Evolutionary conservation across 2,113 vertebrate species (phyloP).

Genomic region (Camelus bactrianus): DNA sequence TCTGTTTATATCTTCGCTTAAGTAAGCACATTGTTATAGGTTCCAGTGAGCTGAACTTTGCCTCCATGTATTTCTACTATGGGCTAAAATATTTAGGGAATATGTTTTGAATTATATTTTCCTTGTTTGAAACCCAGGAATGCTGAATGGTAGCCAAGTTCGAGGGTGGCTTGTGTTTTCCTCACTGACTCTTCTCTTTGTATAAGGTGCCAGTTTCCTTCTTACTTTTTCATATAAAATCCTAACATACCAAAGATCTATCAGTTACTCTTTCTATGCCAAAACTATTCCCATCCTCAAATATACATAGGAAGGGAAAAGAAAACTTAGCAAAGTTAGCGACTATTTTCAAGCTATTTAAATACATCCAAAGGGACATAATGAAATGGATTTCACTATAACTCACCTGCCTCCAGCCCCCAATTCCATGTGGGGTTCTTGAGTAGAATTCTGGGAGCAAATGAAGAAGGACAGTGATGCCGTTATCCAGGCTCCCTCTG

Average conservation of each 20-base stretch:
- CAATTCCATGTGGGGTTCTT: neutral
- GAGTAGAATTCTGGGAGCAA: neutral
- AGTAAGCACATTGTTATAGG: neutral
- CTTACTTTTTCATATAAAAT: too few species aligned
- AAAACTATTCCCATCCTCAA: neutral
- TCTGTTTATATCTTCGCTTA: neutral
- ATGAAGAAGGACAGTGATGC: too few species aligned
- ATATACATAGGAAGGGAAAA: neutral
- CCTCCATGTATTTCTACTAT: neutral
- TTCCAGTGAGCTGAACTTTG: neutral
- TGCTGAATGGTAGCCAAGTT: too few species aligned
- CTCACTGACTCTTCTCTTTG: too few species aligned
- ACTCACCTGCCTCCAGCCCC: too few species aligned
- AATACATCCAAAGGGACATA: neutral
- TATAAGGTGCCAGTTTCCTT: too few species aligned
- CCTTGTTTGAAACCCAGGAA: conserved; percentile 4
- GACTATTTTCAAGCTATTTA: neutral
- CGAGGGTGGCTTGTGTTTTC: neutral
- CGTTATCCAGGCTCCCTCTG: neutral
- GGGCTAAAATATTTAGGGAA: neutral
- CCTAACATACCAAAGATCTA: too few species aligned
- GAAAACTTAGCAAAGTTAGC: neutral
- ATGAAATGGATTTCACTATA: neutral
- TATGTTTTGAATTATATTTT: neutral
- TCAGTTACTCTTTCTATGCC: neutral